Evolutionary conservation across 2,888 invertebrate species (phyloP).

Genomic region (Cephus pygmeus): DNA sequence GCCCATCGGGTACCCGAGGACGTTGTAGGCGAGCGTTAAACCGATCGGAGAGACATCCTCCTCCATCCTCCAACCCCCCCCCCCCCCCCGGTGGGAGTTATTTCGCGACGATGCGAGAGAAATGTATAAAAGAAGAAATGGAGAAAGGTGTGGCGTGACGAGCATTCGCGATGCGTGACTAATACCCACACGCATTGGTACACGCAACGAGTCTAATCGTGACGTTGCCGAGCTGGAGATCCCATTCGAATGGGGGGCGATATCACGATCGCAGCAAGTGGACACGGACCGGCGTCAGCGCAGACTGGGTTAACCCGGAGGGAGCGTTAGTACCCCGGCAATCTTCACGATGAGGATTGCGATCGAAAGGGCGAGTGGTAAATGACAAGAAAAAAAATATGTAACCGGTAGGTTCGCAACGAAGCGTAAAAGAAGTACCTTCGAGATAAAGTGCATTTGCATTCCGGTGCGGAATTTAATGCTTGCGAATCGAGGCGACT

Average conservation of each 20-base stretch:
- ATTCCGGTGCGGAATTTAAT: neutral
- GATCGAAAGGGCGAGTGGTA: neutral
- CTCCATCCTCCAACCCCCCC: neutral
- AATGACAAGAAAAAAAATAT: neutral
- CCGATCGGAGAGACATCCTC: neutral
- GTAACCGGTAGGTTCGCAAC: neutral
- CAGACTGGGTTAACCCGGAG: neutral
- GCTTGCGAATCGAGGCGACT: neutral
- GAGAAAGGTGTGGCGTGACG: slow-evolving; percentile 35
- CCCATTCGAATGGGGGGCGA: neutral
- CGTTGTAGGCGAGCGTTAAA: slow-evolving; percentile 1
- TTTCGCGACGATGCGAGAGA: slow-evolving; percentile 23
- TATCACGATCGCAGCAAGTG: neutral
- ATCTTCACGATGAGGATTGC: neutral
- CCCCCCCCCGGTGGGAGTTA: slow-evolving; percentile 23
- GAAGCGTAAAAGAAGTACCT: neutral
- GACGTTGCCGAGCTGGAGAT: neutral
- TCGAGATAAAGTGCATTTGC: neutral
- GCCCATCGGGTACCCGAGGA: neutral
- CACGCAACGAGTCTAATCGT: neutral
- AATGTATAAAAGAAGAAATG: slow-evolving; percentile 24
- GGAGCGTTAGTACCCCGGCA: neutral
- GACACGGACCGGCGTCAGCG: neutral
- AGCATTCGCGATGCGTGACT: slow-evolving; percentile 30
- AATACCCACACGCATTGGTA: neutral